Conservation (phyloP, 2,888 invertebrate genomes). For the Macroteleia sp. region DNA sequence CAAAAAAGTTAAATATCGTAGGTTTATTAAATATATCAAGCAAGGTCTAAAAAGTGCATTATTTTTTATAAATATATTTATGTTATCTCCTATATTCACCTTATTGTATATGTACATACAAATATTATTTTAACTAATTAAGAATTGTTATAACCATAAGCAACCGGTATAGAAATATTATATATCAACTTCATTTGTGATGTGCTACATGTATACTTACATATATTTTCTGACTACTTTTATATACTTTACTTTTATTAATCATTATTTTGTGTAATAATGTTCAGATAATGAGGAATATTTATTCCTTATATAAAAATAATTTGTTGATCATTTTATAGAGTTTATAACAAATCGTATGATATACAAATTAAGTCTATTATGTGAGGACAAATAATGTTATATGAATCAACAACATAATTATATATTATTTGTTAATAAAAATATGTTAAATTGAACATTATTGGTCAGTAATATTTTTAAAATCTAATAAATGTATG, state of each 20-base stretch:
- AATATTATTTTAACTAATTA: no score
- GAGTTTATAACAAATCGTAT: no score
- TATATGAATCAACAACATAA: no score
- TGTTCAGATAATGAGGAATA: not conserved
- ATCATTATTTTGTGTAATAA: not conserved
- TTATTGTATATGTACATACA: no score
- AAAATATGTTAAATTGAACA: no score
- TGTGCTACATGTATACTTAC: not conserved
- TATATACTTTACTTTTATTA: not conserved
- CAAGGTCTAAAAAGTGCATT: constrained; percentile 2
- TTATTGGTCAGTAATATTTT: no score
- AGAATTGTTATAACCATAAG: not conserved
- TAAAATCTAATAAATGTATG: no score
- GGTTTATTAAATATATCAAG: constrained; percentile 10
- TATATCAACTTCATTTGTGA: not conserved
- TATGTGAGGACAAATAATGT: no score
- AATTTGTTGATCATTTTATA: not conserved
- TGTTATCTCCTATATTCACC: not conserved
- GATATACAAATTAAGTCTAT: no score
- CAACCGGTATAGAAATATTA: not conserved
- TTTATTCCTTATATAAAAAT: not conserved
- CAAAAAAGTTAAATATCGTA: constrained; percentile 17
- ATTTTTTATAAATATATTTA: constrained; percentile 12
- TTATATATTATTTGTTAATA: no score
- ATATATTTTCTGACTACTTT: not conserved